phyloP scores from a whole-genome alignment of 2,113 vertebrate genomes.

The Cyanistes caeruleus region DNA sequence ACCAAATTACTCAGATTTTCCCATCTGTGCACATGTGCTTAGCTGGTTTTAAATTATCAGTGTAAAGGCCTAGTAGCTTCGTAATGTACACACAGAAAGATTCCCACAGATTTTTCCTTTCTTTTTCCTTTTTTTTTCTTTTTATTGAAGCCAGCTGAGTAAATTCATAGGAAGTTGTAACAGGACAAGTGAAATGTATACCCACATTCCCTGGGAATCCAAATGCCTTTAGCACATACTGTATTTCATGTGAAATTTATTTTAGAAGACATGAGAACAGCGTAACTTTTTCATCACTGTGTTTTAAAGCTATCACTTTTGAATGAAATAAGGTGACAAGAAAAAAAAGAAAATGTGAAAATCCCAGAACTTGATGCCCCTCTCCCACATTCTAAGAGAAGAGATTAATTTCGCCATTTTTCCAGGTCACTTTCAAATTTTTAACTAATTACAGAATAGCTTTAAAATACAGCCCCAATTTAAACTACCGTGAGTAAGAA shows the following conservation, averaged over 20 bases:
- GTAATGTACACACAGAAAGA: slow-evolving; percentile 73
- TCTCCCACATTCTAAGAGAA: not conserved
- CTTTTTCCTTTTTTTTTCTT: not conserved
- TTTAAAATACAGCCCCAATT: slow-evolving; percentile 18
- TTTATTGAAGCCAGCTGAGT: slow-evolving; percentile 77
- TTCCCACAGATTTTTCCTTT: slow-evolving; percentile 71
- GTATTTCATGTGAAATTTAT: slow-evolving; percentile 60
- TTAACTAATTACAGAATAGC: slow-evolving; percentile 41
- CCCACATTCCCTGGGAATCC: slow-evolving; percentile 62
- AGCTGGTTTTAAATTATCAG: slow-evolving; percentile 73
- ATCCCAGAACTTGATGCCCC: slow-evolving; percentile 18
- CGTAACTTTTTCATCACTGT: slow-evolving; percentile 10
- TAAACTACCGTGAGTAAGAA: not conserved
- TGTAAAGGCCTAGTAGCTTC: slow-evolving; percentile 70
- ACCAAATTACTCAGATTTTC: slow-evolving; percentile 66
- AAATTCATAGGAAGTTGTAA: slow-evolving; percentile 73
- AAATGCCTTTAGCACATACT: slow-evolving; percentile 62
- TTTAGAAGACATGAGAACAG: slow-evolving; percentile 40
- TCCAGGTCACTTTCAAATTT: slow-evolving; percentile 44
- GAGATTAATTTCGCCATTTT: slow-evolving; percentile 40
- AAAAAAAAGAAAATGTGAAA: not conserved
- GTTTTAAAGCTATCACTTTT: slow-evolving; percentile 40
- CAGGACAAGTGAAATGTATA: slow-evolving; percentile 72
- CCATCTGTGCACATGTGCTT: slow-evolving; percentile 71
- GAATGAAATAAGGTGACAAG: slow-evolving; percentile 46